Base-by-base conservation (phyloP, 2,113 vertebrate genomes). In the Phycodurus eques region DNA sequence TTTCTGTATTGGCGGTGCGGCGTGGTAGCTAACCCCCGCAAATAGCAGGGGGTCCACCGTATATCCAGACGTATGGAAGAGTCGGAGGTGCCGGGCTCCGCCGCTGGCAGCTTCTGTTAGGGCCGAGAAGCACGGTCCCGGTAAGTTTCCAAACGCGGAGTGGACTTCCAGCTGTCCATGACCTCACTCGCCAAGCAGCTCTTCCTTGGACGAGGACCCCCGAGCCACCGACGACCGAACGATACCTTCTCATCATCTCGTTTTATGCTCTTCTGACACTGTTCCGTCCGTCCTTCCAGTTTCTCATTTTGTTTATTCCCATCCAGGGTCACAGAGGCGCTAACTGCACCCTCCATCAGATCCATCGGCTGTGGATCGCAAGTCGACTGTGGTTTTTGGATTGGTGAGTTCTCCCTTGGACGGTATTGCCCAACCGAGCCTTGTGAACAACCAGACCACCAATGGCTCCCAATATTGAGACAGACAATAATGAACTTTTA, bases 21-120 rank as follows among this genome's bases (percentile, higher is more conserved):
- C n/a, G n/a, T n/a, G n/a, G n/a, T n/a, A n/a, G n/a, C n/a, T n/a
- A n/a, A n/a, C n/a, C n/a, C n/a, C n/a, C n/a, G n/a, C n/a, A n/a
- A n/a, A n/a, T n/a, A n/a, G n/a, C n/a, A n/a, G n/a, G n/a, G n/a
- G n/a, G n/a, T n/a, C n/a, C n/a, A n/a, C n/a, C n/a, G n/a, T n/a
- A 17, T 17, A 4, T 49, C 4, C 6, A 15, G 47, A 49, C 47
- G 5, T 49, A 17, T 5, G 85, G 78, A 71, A 70, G 70, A 79
- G 80, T 72, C 27, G 70, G 75, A 79, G 57, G 80, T 74, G 77
- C 69, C 47, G 71, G 46, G 43, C n/a, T 62, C 44, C 35, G 70
- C 51, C 69, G 33, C 68, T 49, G 82, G 79, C 77, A 68, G 51
- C 33, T 61, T 61, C 67, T 51, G 74, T 80, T 76, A 73, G 59